Evolutionary conservation across 1,140 invertebrate species (phyloP).

Genomic region (Tribolium madens): DNA sequence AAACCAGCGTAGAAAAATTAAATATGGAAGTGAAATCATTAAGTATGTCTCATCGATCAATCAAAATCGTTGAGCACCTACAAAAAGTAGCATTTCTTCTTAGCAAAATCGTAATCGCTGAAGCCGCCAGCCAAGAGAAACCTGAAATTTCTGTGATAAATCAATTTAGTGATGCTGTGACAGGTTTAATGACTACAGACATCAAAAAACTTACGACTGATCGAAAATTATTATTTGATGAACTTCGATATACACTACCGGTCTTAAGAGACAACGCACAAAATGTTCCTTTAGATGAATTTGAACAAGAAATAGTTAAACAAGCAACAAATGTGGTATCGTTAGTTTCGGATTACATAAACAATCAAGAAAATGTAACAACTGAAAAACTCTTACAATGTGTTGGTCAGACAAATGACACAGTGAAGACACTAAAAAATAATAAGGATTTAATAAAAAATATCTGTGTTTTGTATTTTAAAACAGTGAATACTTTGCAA

Average conservation of each 20-base stretch:
- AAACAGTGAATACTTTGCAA: slow-evolving; percentile 43
- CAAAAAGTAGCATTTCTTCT: not conserved
- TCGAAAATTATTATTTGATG: slow-evolving; percentile 41
- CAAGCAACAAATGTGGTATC: not conserved
- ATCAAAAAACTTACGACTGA: not conserved
- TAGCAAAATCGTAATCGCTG: slow-evolving; percentile 1
- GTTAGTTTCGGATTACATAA: not conserved
- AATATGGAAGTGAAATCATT: slow-evolving; percentile 17
- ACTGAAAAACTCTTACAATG: not conserved
- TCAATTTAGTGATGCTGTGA: slow-evolving; percentile 8
- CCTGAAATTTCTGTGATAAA: slow-evolving; percentile 3
- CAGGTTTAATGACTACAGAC: not conserved
- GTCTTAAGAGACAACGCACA: slow-evolving; percentile 6
- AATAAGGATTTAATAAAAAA: slow-evolving; percentile 23
- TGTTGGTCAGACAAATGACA: not conserved
- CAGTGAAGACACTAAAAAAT: slow-evolving; percentile 6
- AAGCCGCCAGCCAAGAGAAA: not conserved
- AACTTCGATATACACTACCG: slow-evolving; percentile 41
- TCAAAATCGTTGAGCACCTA: not conserved
- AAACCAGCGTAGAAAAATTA: not conserved
- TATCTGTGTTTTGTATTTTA: slow-evolving; percentile 30
- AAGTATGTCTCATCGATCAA: not conserved
- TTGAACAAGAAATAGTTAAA: not conserved
- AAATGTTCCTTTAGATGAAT: not conserved
- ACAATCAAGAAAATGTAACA: not conserved